Evolutionary conservation across 2,888 invertebrate species (phyloP).

Genomic region (Drosophila antonietae): DNA sequence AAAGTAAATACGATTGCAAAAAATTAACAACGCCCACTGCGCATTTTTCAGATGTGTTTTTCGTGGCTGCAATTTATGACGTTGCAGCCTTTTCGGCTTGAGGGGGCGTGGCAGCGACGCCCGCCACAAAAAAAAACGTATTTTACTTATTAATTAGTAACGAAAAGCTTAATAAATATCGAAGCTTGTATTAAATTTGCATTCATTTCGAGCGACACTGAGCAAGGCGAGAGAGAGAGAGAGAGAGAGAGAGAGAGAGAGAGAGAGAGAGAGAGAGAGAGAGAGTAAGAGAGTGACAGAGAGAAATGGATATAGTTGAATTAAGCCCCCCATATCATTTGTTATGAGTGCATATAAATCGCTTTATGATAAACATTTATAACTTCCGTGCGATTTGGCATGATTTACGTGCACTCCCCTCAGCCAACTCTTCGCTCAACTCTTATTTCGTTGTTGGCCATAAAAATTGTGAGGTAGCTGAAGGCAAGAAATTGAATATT

Average conservation of each 20-base stretch:
- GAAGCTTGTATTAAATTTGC: slow-evolving; percentile 64
- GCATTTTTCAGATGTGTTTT: slow-evolving; percentile 54
- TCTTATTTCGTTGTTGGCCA: slow-evolving; percentile 45
- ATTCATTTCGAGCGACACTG: slow-evolving; percentile 32
- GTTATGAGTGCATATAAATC: slow-evolving; percentile 55
- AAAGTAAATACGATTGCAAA: slow-evolving; percentile 73
- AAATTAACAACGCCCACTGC: slow-evolving; percentile 73
- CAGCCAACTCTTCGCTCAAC: neutral
- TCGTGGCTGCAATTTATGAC: slow-evolving; percentile 66
- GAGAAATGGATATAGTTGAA: neutral
- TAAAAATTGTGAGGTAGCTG: slow-evolving; percentile 44
- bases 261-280: neutral
- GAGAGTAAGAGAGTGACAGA: neutral
- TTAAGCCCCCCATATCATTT: slow-evolving; percentile 45
- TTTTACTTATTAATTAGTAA: slow-evolving; percentile 77
- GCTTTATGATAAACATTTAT: slow-evolving; percentile 72
- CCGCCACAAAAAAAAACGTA: slow-evolving; percentile 36
- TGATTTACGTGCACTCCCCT: slow-evolving; percentile 57
- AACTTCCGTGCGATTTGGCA: slow-evolving; percentile 65
- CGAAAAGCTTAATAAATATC: slow-evolving; percentile 67
- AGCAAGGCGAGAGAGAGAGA: neutral
- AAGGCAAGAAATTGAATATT: slow-evolving; percentile 17
- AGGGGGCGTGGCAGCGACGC: slow-evolving; percentile 55
- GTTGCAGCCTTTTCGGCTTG: slow-evolving; percentile 48
- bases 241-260: too few species aligned